These are phyloP conservation scores for Urocitellus parryii DNA, from an alignment of 2,113 vertebrate species.

Conservation along the genomic window DNA sequence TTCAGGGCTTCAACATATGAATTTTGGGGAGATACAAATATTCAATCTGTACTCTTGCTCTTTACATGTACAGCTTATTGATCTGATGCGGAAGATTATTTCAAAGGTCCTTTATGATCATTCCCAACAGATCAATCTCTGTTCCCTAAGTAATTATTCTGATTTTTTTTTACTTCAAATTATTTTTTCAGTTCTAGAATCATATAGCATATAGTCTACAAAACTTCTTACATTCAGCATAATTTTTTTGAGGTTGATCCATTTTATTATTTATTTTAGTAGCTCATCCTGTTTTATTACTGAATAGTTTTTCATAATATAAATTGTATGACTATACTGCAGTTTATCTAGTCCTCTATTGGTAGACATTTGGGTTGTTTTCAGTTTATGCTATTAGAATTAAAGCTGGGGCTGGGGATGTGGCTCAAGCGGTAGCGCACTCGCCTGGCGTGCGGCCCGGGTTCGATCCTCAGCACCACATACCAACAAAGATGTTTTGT, in stretches of 20 bases:
- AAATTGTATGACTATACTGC: not conserved
- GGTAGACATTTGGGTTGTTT: conserved; percentile 37
- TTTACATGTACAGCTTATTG: not conserved
- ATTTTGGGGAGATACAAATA: not conserved
- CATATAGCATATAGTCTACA: not conserved
- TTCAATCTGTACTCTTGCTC: not conserved
- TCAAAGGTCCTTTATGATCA: not conserved
- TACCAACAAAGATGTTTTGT: too few species aligned
- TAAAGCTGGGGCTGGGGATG: too few species aligned
- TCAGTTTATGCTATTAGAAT: conserved; percentile 5
- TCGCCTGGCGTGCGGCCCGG: too few species aligned
- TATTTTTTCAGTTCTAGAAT: conserved; percentile 30
- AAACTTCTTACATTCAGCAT: not conserved
- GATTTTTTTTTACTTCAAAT: conserved; percentile 6
- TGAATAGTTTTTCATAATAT: conserved; percentile 9
- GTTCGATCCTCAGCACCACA: too few species aligned
- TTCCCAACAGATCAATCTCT: not conserved
- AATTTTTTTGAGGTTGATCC: not conserved
- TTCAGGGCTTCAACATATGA: not conserved
- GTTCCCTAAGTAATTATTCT: not conserved
- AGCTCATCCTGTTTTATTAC: not conserved
- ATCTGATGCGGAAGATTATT: not conserved
- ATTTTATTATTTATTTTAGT: not conserved
- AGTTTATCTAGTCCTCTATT: conserved; percentile 33
- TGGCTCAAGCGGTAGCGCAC: too few species aligned